These are phyloP conservation scores for Meandrina meandrites DNA, from an alignment of 92 coral and sea anemone species.

Conservation along the genomic window DNA sequence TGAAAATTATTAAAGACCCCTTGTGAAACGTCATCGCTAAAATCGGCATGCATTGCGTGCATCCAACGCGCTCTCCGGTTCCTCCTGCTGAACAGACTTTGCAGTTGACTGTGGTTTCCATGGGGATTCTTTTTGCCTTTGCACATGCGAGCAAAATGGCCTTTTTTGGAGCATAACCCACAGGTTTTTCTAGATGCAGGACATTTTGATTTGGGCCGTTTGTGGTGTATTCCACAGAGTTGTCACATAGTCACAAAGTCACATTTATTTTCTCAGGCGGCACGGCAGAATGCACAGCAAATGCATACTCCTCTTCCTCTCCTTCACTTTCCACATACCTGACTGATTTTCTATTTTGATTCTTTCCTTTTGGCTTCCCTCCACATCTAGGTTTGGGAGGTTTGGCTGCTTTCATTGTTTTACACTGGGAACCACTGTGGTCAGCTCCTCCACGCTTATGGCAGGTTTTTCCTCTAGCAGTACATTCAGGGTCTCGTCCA, in stretches of 20 bases:
- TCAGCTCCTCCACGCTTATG: neutral
- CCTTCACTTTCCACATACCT: too few relatives aligned
- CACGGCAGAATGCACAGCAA: too few relatives aligned
- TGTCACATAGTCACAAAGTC: constrained; percentile 16
- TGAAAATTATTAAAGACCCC: too few relatives aligned
- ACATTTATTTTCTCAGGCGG: too few relatives aligned
- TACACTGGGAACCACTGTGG: neutral
- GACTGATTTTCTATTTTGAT: too few relatives aligned
- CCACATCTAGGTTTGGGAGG: constrained; percentile 1
- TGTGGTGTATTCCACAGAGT: constrained; percentile 26
- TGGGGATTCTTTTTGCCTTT: constrained; percentile 21
- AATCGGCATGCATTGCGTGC: too few relatives aligned
- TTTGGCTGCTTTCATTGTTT: neutral
- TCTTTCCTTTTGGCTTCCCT: constrained; percentile 6
- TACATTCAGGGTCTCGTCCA: constrained; percentile 14
- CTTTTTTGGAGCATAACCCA: neutral
- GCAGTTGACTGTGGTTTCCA: neutral
- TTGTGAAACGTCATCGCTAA: too few relatives aligned
- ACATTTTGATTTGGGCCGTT: constrained; percentile 29
- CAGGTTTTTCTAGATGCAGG: constrained; percentile 30
- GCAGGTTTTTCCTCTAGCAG: constrained; percentile 1
- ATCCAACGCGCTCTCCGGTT: too few relatives aligned
- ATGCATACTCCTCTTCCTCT: too few relatives aligned
- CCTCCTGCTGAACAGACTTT: too few relatives aligned
- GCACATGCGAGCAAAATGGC: constrained; percentile 44